A percentile compares a stretch with the other conserved stretches of the same genome.
These are phyloP conservation scores for Plemyria rubiginata DNA, from an alignment of 2,888 invertebrate species.

Conservation along the genomic window DNA sequence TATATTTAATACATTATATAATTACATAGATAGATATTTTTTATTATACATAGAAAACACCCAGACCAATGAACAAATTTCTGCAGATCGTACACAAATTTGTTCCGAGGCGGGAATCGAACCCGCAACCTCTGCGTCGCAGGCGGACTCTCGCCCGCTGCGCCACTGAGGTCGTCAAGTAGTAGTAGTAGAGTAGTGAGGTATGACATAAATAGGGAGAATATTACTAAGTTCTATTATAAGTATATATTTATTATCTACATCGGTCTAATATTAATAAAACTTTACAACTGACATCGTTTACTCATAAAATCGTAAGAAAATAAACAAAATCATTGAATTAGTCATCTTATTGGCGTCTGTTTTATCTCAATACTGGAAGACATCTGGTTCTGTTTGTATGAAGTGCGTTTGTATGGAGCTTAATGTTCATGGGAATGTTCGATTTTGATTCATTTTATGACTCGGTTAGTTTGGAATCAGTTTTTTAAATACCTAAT, in stretches of 20 bases:
- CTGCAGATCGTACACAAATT: too few relatives aligned
- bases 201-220: too few relatives aligned
- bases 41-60: too few relatives aligned
- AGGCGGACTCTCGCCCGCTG: too few relatives aligned
- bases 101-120: too few relatives aligned
- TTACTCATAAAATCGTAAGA: slow-evolving; percentile 69
- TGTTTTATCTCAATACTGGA: slow-evolving; percentile 66
- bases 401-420: slow-evolving; percentile 31
- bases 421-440: slow-evolving; percentile 42
- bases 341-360: slow-evolving; percentile 59
- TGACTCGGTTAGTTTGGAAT: slow-evolving; percentile 19
- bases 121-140: too few relatives aligned
- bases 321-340: slow-evolving; percentile 66
- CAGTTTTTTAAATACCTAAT: not conserved
- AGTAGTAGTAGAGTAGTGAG: too few relatives aligned
- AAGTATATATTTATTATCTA: slow-evolving; percentile 10
- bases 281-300: slow-evolving; percentile 58
- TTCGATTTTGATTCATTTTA: slow-evolving; percentile 37
- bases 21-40: too few relatives aligned
- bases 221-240: too few relatives aligned
- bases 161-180: too few relatives aligned
- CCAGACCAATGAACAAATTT: too few relatives aligned
- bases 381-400: slow-evolving; percentile 50
- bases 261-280: slow-evolving; percentile 35
- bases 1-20: too few relatives aligned